Percentiles rank a stretch among this genome's conserved stretches.
These are phyloP conservation scores for Lepidochitona cinerea DNA, from an alignment of 2,888 invertebrate species.

Conservation along the genomic window DNA sequence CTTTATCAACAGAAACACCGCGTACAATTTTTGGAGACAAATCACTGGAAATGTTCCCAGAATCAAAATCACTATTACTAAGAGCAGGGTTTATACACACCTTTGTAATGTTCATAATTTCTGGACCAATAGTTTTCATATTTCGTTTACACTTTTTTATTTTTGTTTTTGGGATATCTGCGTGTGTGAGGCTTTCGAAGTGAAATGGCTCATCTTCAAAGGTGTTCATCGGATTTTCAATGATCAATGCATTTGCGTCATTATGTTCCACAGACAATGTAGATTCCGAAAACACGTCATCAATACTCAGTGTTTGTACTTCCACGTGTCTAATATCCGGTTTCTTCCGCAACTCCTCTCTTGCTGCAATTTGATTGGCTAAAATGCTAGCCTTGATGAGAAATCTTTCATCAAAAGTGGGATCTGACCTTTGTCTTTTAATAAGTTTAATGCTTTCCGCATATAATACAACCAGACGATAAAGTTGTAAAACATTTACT, in stretches of 20 bases:
- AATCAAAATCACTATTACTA: not conserved
- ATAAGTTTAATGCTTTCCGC: not conserved
- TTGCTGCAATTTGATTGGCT: not conserved
- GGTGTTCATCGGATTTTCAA: not conserved
- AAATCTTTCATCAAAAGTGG: not conserved
- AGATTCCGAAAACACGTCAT: not conserved
- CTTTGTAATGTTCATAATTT: not conserved
- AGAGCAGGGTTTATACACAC: not conserved
- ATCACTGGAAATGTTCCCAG: not conserved
- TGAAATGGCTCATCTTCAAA: not conserved
- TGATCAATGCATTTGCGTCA: not conserved
- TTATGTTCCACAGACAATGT: not conserved
- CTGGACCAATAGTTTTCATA: not conserved
- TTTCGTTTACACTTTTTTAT: too few species aligned
- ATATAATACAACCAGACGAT: constrained; percentile 77
- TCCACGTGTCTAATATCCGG: not conserved
- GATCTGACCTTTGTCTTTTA: not conserved
- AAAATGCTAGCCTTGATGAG: not conserved
- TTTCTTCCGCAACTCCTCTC: not conserved
- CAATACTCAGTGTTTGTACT: not conserved
- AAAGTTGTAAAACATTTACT: constrained; percentile 89
- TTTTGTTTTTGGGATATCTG: not conserved
- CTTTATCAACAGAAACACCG: too few species aligned
- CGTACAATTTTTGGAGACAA: too few species aligned
- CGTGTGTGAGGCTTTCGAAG: not conserved